A percentile compares a stretch with the other conserved stretches of the same genome.
Conservation (phyloP, 2,888 invertebrate species). For the Drosophila lutescens region DNA sequence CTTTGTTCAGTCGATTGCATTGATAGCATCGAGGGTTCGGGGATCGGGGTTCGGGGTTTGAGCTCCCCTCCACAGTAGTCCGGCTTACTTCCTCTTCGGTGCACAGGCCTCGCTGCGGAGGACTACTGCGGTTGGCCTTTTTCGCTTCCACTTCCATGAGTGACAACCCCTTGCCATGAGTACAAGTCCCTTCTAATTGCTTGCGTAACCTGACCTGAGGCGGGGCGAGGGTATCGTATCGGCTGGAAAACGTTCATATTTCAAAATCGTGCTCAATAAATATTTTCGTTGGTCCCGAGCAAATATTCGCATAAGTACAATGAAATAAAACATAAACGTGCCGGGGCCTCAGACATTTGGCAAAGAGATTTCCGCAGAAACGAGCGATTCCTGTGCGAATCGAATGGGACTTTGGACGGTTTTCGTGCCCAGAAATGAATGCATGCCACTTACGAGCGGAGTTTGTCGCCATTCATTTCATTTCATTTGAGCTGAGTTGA, state of each 20-base stretch:
- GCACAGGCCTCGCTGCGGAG: slow-evolving; percentile 32
- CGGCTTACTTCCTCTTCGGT: slow-evolving; percentile 73
- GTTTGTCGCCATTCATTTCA: slow-evolving; percentile 66
- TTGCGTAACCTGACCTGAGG: slow-evolving; percentile 76
- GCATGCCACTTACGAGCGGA: slow-evolving; percentile 66
- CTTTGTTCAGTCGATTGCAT: slow-evolving; percentile 58
- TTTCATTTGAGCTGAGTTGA: slow-evolving; percentile 26
- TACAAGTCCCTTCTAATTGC: slow-evolving; percentile 74
- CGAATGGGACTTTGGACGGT: slow-evolving; percentile 36
- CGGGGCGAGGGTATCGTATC: slow-evolving; percentile 48
- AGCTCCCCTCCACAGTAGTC: slow-evolving; percentile 57
- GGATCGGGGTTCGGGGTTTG: slow-evolving; percentile 22
- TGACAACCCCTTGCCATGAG: slow-evolving; percentile 55
- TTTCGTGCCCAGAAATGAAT: slow-evolving; percentile 64
- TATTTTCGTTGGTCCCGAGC: slow-evolving; percentile 59
- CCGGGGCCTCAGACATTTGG: slow-evolving; percentile 62
- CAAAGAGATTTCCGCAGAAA: slow-evolving; percentile 45
- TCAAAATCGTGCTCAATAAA: slow-evolving; percentile 77
- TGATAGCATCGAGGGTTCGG: slow-evolving; percentile 35
- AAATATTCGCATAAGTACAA: slow-evolving; percentile 48
- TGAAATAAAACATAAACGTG: slow-evolving; percentile 60
- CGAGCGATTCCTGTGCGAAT: slow-evolving; percentile 55
- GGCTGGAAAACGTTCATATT: slow-evolving; percentile 70
- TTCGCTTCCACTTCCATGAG: slow-evolving; percentile 32
- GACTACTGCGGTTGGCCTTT: slow-evolving; percentile 58